Evolutionary conservation across 2,113 vertebrate species (phyloP).

Genomic region (Lamprotornis superbus): DNA sequence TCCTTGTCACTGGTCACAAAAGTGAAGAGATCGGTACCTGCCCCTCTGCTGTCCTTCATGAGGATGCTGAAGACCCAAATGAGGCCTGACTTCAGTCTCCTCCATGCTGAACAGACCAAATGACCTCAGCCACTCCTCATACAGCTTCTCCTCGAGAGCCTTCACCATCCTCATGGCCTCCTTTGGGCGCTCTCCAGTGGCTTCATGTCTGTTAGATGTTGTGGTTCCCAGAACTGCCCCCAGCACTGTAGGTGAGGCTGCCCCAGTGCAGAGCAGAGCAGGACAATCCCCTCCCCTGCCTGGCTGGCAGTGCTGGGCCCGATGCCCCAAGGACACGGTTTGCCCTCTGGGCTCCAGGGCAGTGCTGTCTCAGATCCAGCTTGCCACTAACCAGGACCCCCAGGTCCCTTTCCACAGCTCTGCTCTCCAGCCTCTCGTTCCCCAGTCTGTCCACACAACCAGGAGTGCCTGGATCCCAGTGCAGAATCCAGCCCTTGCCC

Average conservation of each 20-base stretch:
- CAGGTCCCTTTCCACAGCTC: background rate
- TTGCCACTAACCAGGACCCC: background rate
- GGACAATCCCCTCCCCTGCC: background rate
- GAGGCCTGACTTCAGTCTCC: background rate
- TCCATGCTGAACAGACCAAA: background rate
- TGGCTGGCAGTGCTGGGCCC: accelerated
- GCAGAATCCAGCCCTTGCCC: background rate
- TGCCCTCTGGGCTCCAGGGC: background rate
- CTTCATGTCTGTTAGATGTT: background rate
- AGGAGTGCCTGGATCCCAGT: background rate
- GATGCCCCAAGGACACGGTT: background rate
- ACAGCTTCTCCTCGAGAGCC: background rate
- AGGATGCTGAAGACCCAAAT: background rate
- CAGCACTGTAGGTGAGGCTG: background rate
- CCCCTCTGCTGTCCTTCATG: background rate
- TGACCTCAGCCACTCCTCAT: background rate
- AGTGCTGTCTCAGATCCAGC: background rate
- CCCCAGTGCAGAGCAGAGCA: background rate
- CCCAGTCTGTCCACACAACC: background rate
- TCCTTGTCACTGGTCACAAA: background rate
- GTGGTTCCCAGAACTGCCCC: background rate
- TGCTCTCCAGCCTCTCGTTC: background rate
- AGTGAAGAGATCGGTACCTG: background rate
- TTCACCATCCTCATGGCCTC: background rate
- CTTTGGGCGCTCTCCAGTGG: background rate